Evolutionary conservation across 1,140 invertebrate genomes (phyloP).

Genomic region (Bathynomus jamesi): DNA sequence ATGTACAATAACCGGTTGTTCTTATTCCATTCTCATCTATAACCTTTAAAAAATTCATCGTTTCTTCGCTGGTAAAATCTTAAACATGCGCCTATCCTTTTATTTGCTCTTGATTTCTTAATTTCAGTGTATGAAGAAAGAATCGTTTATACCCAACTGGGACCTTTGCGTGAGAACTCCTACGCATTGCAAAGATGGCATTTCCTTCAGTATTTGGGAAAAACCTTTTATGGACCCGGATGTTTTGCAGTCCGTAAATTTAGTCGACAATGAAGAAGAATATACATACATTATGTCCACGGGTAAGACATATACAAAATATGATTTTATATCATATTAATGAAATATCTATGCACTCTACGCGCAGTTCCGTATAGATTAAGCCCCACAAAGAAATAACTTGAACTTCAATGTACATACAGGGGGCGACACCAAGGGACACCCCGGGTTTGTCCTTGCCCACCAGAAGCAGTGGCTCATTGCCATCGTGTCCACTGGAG

Average conservation of each 20-base stretch:
- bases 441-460: slow-evolving; percentile 39
- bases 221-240: slow-evolving; percentile 10
- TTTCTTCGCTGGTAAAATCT: too few species aligned
- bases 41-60: too few species aligned
- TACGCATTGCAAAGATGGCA: slow-evolving; percentile 17
- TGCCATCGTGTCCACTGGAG: slow-evolving; percentile 40
- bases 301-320: background rate
- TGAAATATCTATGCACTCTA: background rate
- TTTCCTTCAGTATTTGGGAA: slow-evolving; percentile 37
- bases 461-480: slow-evolving; percentile 31
- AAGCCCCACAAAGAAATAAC: too few species aligned
- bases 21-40: too few species aligned
- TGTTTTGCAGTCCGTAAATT: slow-evolving; percentile 6
- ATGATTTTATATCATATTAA: background rate
- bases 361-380: background rate
- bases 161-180: slow-evolving; percentile 31
- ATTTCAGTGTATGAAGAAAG: too few species aligned
- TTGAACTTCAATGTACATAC: too few species aligned
- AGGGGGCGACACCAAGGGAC: slow-evolving; percentile 38
- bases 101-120: too few species aligned
- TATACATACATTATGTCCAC: slow-evolving; percentile 18
- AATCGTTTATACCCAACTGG: too few species aligned
- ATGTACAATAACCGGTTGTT: too few species aligned
- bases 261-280: background rate
- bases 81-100: too few species aligned